A percentile compares a stretch with the other conserved stretches of the same genome.
These are phyloP conservation scores for Diabrotica virgifera DNA, from an alignment of 1,140 invertebrate genomes.

Conservation along the genomic window DNA sequence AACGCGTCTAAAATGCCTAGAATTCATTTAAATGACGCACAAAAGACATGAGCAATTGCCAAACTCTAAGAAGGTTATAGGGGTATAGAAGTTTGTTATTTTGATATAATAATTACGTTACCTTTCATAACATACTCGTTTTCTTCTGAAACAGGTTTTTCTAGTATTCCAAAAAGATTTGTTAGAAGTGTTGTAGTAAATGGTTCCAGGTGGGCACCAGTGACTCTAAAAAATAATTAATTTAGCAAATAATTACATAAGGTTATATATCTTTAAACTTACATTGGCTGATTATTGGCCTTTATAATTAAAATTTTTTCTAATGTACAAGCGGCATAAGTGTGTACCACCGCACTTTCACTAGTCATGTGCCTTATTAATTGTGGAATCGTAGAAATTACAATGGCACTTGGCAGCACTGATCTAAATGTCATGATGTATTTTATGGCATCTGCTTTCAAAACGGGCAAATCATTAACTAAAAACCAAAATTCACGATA, in stretches of 20 bases:
- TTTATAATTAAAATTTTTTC: conserved; percentile 84
- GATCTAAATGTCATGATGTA: conserved; percentile 95
- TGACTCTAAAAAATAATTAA: conserved; percentile 54
- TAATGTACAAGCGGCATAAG: conserved; percentile 88
- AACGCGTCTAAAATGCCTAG: no score
- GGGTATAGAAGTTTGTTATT: no score
- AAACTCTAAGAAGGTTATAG: no score
- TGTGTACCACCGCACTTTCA: conserved; percentile 85
- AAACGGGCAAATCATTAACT: conserved; percentile 85
- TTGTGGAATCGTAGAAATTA: conserved; percentile 72
- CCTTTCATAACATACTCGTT: conserved; percentile 98
- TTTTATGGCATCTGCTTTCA: conserved; percentile 95
- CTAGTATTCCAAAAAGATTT: conserved; percentile 73
- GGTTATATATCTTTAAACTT: conserved; percentile 37
- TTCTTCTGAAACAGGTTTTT: conserved; percentile 73
- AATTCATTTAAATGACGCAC: no score
- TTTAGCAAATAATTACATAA: background rate
- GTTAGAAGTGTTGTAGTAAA: conserved; percentile 66
- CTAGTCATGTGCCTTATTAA: conserved; percentile 70
- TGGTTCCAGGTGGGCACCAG: conserved; percentile 56
- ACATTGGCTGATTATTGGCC: conserved; percentile 56
- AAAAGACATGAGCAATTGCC: no score
- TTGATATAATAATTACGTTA: conserved; percentile 37
- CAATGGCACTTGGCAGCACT: conserved; percentile 75
- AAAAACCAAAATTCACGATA: conserved; percentile 3